Evolutionary conservation across 2,797 vertebrate species (phyloP), one percentile per base, ranked within the genome.

Genomic region (Lepilemur septentrionalis): DNA sequence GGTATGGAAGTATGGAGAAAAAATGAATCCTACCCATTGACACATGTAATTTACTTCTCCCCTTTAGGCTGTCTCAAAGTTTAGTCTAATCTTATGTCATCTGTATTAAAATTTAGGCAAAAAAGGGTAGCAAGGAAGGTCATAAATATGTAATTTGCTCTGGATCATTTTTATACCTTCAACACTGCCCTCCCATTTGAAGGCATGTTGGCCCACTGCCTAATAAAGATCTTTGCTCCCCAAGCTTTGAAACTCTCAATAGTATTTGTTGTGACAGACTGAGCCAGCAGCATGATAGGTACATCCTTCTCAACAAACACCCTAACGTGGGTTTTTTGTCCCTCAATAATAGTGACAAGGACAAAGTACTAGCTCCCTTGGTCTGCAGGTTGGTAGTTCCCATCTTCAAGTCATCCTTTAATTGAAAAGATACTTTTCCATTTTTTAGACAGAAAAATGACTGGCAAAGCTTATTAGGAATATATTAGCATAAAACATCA

Each of bases 31-130:
- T 83, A 55, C 35, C 30, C 57, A 67, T 84, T 93, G 41, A 52
- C 50, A 30, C 52, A 65, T 76, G 35, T 63, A 46, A 80, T 41
- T 81, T 83, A 46, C 83, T n/a, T 67, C 14, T 22, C 14, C 5
- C 1, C 6, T 88, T 41, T 78, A n/a, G 17, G 30, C 43, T 83
- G 25, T 57, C 28, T 80, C 69, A 69, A 76, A n/a, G 22, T 55
- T 72, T 89, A 86, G 28, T 59, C 28, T 59, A 95, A 94, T 82
- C 46, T 90, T 20, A 82, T 72, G 43, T 48, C 59, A 50, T 69
- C 73, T 70, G 13, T 57, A 93, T 92, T 76, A 79, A 97, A 89
- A 91, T 67, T 85, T 28, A 88, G 38, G 25, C 81, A 95, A 94
- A 17, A 23, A 12, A 95, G 1, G 23, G 35, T 30, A 88, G 55